Conservation (phyloP, 2,888 invertebrate species). For the Sinodicranocentrus sp. region DNA sequence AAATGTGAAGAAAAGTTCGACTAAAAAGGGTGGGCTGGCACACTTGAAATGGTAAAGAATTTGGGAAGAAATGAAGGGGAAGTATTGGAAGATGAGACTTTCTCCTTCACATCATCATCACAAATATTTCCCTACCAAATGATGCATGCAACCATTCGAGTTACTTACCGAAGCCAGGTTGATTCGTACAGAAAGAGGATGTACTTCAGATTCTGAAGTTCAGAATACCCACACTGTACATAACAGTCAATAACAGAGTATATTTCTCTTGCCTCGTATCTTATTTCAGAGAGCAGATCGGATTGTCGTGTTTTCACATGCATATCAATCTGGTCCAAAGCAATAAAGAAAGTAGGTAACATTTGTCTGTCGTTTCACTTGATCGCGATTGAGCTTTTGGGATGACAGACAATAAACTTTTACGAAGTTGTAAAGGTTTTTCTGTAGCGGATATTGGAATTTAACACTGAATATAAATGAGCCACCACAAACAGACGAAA, state of each 20-base stretch:
- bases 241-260: not conserved
- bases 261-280: not conserved
- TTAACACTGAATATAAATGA: too few relatives aligned
- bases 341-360: too few relatives aligned
- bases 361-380: too few relatives aligned
- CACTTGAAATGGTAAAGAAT: not conserved
- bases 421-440: too few relatives aligned
- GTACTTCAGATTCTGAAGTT: not conserved
- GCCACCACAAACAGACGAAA: too few relatives aligned
- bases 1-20: too few relatives aligned
- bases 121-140: constrained; percentile 5
- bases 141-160: not conserved
- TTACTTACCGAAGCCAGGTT: not conserved
- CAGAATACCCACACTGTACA: not conserved
- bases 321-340: not conserved
- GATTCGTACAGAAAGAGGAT: not conserved
- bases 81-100: constrained; percentile 36
- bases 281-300: not conserved
- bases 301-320: not conserved
- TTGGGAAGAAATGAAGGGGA: constrained; percentile 23
- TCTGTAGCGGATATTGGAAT: too few relatives aligned
- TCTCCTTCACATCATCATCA: not conserved
- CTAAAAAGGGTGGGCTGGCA: constrained; percentile 6
- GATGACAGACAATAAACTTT: too few relatives aligned
- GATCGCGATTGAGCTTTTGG: too few relatives aligned